phyloP scores from a whole-genome alignment of 2,797 vertebrate genomes.

The Prionace glauca region DNA sequence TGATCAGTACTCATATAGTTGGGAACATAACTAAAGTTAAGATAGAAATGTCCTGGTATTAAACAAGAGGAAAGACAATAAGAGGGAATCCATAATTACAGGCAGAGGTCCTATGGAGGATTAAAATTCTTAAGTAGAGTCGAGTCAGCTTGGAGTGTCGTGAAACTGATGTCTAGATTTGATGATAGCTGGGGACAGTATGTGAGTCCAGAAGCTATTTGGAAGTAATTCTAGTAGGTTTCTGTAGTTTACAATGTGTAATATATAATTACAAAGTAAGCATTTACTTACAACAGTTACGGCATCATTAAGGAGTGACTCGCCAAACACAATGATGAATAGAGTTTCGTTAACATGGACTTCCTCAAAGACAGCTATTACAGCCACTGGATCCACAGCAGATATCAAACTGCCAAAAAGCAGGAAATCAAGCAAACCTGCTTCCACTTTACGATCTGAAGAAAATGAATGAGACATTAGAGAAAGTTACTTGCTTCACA shows the following conservation, averaged over 20 bases:
- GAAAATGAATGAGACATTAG: constrained; percentile 15
- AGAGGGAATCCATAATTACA: not conserved
- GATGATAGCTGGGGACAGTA: not conserved
- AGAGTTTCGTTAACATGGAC: constrained; percentile 89
- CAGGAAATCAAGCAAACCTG: constrained; percentile 86
- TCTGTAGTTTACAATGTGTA: not conserved
- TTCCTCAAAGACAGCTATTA: constrained; percentile 87
- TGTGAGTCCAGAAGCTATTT: not conserved
- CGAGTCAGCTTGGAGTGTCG: not conserved
- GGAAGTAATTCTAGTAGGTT: not conserved
- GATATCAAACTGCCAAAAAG: constrained; percentile 88
- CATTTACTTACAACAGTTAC: constrained; percentile 82
- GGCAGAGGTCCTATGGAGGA: not conserved
- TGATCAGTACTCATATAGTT: no score
- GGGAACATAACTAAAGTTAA: no score
- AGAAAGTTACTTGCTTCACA: not conserved
- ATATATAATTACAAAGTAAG: not conserved
- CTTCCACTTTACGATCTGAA: constrained; percentile 72
- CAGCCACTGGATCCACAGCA: constrained; percentile 86
- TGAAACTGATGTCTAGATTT: not conserved
- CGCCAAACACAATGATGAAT: constrained; percentile 93
- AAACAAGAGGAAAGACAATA: not conserved
- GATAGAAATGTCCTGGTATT: not conserved
- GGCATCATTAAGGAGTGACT: constrained; percentile 87
- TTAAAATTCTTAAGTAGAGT: not conserved